A percentile compares a stretch with the other conserved stretches of the same genome.
Evolutionary conservation across 2,113 vertebrate species (phyloP).

Genomic region (Phaethon lepturus): DNA sequence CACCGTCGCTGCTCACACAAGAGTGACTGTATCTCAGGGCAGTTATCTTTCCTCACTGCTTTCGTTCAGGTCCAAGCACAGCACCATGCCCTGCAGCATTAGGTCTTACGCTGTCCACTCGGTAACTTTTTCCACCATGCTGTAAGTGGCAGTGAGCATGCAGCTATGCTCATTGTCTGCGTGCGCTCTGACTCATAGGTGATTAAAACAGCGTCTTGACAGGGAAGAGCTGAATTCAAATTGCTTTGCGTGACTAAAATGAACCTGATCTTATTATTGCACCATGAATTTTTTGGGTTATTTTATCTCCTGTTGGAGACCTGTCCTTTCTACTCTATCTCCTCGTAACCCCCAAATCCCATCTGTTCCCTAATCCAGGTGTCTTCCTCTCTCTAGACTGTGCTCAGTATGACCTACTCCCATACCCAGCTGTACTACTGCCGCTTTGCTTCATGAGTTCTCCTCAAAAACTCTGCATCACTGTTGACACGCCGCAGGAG

Average conservation of each 20-base stretch:
- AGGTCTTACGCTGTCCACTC: neutral
- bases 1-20: accelerated
- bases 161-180: neutral
- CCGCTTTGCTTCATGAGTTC: neutral
- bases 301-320: neutral
- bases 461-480: neutral
- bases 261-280: neutral
- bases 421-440: neutral
- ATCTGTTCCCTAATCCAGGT: neutral
- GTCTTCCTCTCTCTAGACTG: neutral
- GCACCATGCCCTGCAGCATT: neutral
- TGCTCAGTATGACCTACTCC: neutral
- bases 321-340: neutral
- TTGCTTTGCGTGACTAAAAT: neutral
- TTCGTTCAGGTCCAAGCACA: neutral
- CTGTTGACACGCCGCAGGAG: neutral
- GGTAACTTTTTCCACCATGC: neutral
- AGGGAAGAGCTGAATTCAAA: neutral
- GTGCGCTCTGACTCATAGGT: neutral
- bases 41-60: neutral
- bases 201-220: neutral
- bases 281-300: neutral
- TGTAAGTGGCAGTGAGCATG: neutral
- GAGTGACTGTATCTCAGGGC: neutral
- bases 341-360: neutral